Evolutionary conservation across 1,140 invertebrate species (phyloP), one percentile per base, ranked within the genome.

Genomic region (Drosophila ercepeae): DNA sequence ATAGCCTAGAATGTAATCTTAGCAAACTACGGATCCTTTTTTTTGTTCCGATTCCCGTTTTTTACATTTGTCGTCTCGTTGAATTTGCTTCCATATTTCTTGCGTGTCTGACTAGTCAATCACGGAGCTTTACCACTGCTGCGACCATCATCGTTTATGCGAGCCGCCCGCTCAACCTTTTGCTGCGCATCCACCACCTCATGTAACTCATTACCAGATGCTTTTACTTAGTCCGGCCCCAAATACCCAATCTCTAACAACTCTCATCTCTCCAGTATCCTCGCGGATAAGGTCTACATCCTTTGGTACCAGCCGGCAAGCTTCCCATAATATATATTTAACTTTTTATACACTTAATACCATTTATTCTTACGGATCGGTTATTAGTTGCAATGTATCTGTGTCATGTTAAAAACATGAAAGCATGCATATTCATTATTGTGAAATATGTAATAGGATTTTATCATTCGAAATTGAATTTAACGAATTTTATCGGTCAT

Each of bases 201-300:
- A 91, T 99, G 99, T 5, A 99, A 92, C 92, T 99, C 99, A 93
- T 98, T 99, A n/a, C 99, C 99, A 99, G 84, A 99, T 99, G 78
- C 99, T 94, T 93, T 95, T 98, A 81, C 98, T 99, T 91, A 98
- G 97, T 3, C 99, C 99, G 25, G 97, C 97, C 48, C 93, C 94
- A 94, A 98, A 98, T 3, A 98, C 94, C 95, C 96, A 97, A 78
- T 97, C 96, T 58, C 96, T 93, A 36, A 94, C 94, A 1, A 94
- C 93, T 75, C 95, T 94, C 78, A 93, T 94, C 1, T 96, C 93
- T 6, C 98, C 94, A 57, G 94, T 93, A 91, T 99, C 97, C 86
- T 98, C 95, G 50, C 94, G 93, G 1, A 97, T 93, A 46, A 98
- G 92, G 92, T 98, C 96, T 34, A 94, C 88, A 92, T 99, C 98